These are phyloP conservation scores for Siderastrea radians DNA, from an alignment of 92 coral and sea anemone species.

Conservation along the genomic window DNA sequence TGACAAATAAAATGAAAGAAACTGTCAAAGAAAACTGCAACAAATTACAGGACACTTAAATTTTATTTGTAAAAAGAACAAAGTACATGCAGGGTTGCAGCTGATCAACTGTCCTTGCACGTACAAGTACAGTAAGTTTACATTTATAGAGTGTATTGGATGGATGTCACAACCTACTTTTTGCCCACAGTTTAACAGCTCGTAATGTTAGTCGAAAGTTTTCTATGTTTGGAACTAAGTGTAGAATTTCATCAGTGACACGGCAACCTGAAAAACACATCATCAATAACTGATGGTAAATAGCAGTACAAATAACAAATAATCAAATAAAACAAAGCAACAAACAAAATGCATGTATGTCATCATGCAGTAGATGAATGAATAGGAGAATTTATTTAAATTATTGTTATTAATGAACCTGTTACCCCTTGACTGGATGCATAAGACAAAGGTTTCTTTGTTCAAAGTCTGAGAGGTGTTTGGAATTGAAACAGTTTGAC, in stretches of 20 bases:
- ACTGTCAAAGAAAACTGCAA: background rate
- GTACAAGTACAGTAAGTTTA: too few relatives aligned
- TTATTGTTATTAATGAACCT: too few relatives aligned
- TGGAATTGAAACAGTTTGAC: too few relatives aligned
- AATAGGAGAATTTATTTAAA: too few relatives aligned
- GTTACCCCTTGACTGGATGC: too few relatives aligned
- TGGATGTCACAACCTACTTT: slow-evolving; percentile 72
- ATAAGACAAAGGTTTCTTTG: too few relatives aligned
- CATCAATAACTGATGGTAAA: background rate
- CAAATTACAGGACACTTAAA: background rate
- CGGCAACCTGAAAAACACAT: slow-evolving; percentile 81
- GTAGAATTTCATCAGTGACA: slow-evolving; percentile 96
- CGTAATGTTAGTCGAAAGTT: slow-evolving; percentile 89
- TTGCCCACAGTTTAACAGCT: slow-evolving; percentile 97
- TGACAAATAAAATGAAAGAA: background rate
- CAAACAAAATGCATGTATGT: background rate
- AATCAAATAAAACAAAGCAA: background rate
- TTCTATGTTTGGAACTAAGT: slow-evolving; percentile 92
- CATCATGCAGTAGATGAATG: too few relatives aligned
- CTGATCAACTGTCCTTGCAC: too few relatives aligned
- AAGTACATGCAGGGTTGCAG: too few relatives aligned
- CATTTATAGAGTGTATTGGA: too few relatives aligned
- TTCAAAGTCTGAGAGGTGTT: too few relatives aligned
- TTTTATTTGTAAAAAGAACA: too few relatives aligned
- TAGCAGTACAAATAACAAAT: background rate